A percentile compares a stretch with the other conserved stretches of the same genome.
phyloP scores from a whole-genome alignment of 2,113 vertebrate genomes.

The Proteles cristata region DNA sequence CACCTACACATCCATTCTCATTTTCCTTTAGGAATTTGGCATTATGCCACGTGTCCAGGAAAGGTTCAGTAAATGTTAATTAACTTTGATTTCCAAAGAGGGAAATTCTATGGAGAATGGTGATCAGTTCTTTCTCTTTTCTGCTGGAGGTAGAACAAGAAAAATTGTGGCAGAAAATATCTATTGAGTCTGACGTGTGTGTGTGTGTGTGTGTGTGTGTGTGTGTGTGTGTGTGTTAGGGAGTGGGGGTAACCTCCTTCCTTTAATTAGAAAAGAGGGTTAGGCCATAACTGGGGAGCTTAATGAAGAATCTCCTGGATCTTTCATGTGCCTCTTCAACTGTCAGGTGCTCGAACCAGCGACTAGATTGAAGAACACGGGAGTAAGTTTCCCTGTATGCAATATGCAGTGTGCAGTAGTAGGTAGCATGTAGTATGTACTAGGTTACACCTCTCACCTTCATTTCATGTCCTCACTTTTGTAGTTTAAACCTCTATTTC shows the following conservation, averaged over 20 bases:
- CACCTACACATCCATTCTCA: not conserved
- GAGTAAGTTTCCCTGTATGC: not conserved
- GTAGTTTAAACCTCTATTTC: not conserved
- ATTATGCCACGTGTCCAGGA: constrained; percentile 50
- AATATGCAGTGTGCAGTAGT: not conserved
- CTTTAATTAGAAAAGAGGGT: not conserved
- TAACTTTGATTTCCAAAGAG: constrained; percentile 71
- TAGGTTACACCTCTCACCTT: not conserved
- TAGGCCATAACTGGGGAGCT: not conserved
- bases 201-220: not conserved
- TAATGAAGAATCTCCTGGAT: not conserved
- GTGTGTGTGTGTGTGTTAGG: not conserved
- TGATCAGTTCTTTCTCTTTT: constrained; percentile 6
- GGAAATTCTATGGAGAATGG: constrained; percentile 34
- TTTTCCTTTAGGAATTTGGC: constrained; percentile 60
- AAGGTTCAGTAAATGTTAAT: constrained; percentile 74
- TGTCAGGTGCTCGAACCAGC: not conserved
- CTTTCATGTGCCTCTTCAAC: not conserved
- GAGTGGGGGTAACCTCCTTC: not conserved
- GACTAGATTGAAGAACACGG: not conserved
- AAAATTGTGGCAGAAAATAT: constrained; percentile 20
- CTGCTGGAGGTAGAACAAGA: constrained; percentile 23
- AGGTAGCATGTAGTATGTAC: not conserved
- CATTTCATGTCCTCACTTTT: not conserved
- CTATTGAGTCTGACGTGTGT: not conserved